These are phyloP conservation scores for Pseudotriccus pelzelni DNA, from an alignment of 2,797 vertebrate species.

Conservation along the genomic window DNA sequence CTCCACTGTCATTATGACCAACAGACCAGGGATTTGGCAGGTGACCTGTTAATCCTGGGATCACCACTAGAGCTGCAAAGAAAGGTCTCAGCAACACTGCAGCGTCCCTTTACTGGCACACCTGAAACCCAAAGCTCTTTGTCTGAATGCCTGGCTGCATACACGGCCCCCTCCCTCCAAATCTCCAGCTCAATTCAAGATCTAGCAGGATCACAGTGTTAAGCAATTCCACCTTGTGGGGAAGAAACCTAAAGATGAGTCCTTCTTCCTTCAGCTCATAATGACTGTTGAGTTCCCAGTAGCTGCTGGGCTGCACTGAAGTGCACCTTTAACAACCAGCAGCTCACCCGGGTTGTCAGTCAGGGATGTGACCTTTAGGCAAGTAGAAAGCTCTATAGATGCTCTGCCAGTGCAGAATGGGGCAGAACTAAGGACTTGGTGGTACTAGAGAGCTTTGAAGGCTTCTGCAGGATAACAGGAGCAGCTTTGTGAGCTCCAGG, in stretches of 20 bases:
- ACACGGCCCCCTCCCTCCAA: neutral
- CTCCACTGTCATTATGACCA: neutral
- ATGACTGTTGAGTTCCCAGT: neutral
- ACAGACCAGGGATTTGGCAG: neutral
- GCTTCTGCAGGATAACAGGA: neutral
- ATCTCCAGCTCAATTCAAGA: neutral
- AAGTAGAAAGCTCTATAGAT: neutral
- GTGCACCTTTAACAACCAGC: neutral
- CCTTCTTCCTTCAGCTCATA: neutral
- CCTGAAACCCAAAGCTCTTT: neutral
- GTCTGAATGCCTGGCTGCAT: neutral
- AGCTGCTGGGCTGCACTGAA: neutral
- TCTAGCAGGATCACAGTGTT: neutral
- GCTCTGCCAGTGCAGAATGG: neutral
- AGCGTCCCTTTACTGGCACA: neutral
- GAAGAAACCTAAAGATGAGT: neutral
- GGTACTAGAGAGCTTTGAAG: slow-evolving; percentile 1
- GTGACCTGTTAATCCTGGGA: neutral
- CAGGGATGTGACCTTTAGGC: neutral
- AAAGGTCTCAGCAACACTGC: neutral
- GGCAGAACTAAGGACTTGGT: neutral
- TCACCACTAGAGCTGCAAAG: neutral
- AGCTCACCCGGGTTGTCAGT: neutral
- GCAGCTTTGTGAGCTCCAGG: neutral
- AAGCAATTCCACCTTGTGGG: neutral